These are phyloP conservation scores for Chromobotia macracanthus DNA, from an alignment of 2,797 vertebrate genomes.

Conservation along the genomic window DNA sequence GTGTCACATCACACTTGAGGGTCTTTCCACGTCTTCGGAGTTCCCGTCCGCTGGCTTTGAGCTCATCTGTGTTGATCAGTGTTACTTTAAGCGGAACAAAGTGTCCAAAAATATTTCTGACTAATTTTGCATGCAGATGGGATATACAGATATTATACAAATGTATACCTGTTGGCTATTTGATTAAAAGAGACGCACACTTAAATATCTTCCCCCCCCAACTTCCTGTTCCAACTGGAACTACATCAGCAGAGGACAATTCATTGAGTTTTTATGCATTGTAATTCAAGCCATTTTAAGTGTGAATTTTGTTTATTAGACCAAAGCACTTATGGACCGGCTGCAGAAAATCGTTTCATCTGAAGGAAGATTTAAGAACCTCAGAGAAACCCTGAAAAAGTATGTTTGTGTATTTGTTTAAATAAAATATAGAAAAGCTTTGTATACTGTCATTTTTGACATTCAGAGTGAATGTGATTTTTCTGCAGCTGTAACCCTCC, in stretches of 20 bases:
- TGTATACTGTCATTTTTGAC: neutral
- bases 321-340: constrained; percentile 93
- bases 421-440: neutral
- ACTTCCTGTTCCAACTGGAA: neutral
- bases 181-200: neutral
- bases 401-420: constrained; percentile 65
- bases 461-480: neutral
- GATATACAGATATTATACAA: too few relatives aligned
- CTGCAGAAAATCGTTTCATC: constrained; percentile 96
- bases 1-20: neutral
- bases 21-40: too few relatives aligned
- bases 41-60: too few relatives aligned
- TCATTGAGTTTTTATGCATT: too few relatives aligned
- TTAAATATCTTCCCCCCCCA: neutral
- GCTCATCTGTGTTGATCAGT: too few relatives aligned
- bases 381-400: constrained; percentile 98
- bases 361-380: constrained; percentile 97
- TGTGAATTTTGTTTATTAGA: constrained; percentile 70
- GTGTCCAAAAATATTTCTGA: too few relatives aligned
- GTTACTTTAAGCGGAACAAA: too few relatives aligned
- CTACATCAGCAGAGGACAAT: neutral
- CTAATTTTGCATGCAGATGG: neutral
- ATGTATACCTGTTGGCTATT: constrained; percentile 7
- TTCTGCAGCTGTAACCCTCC: constrained; percentile 91
- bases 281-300: too few relatives aligned